These are phyloP conservation scores for Otis tarda DNA, from an alignment of 2,113 vertebrate genomes.

Conservation along the genomic window DNA sequence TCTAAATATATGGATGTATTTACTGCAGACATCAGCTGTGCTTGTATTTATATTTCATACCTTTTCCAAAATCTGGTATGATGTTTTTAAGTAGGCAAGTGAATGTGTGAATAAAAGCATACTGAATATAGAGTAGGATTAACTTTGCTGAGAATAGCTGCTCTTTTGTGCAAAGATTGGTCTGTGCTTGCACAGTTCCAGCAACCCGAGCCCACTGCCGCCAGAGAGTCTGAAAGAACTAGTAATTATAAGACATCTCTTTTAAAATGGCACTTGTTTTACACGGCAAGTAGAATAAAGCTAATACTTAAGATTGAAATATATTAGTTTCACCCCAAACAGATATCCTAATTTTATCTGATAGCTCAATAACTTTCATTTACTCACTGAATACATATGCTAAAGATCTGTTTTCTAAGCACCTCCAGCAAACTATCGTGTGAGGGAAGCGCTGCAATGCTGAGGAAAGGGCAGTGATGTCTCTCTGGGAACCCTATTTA, in stretches of 20 bases:
- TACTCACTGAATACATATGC: background rate
- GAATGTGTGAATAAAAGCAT: constrained; percentile 12
- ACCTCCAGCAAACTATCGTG: background rate
- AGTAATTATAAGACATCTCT: background rate
- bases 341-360: background rate
- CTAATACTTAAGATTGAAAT: background rate
- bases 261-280: background rate
- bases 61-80: constrained; percentile 12
- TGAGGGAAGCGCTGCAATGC: background rate
- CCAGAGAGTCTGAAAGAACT: background rate
- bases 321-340: background rate
- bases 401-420: background rate
- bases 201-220: background rate
- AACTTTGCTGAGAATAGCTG: constrained; percentile 21
- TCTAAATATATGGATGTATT: constrained; percentile 30
- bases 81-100: constrained; percentile 1
- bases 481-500: background rate
- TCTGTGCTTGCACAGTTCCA: background rate
- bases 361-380: background rate
- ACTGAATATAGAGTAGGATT: constrained; percentile 16
- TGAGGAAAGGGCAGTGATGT: background rate
- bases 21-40: constrained; percentile 12
- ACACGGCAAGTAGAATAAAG: background rate
- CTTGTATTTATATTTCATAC: constrained; percentile 17
- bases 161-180: background rate